These are phyloP conservation scores for Carcina quercana DNA, from an alignment of 2,888 invertebrate genomes.

Conservation along the genomic window DNA sequence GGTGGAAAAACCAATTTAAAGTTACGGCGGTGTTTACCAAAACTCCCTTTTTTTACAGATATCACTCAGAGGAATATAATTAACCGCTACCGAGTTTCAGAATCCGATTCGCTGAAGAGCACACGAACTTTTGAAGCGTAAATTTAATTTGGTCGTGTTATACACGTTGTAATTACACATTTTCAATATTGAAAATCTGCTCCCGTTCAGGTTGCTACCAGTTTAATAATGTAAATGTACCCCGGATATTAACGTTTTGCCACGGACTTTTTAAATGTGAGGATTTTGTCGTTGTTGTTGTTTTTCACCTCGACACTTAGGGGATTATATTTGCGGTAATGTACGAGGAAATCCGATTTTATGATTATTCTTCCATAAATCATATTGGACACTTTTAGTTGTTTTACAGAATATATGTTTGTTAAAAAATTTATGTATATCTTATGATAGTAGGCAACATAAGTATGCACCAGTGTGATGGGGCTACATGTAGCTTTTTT, in stretches of 20 bases:
- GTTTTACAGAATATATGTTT: no score
- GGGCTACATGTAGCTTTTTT: no score
- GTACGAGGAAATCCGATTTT: no score
- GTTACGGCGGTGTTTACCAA: slow-evolving; percentile 44
- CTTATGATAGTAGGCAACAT: no score
- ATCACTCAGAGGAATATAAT: slow-evolving; percentile 44
- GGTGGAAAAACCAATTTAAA: slow-evolving; percentile 46
- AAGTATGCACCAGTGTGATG: no score
- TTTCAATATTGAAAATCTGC: slow-evolving; percentile 1
- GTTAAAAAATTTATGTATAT: no score
- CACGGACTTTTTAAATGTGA: neutral
- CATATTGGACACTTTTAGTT: no score
- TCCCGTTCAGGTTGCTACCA: neutral
- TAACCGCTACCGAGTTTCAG: slow-evolving; percentile 31
- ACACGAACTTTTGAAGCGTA: slow-evolving; percentile 7
- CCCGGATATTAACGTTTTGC: neutral
- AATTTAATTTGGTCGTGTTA: slow-evolving; percentile 5
- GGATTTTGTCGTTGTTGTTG: no score
- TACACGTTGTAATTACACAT: neutral
- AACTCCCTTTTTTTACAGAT: slow-evolving; percentile 40
- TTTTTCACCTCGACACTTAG: no score
- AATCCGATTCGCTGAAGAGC: slow-evolving; percentile 22
- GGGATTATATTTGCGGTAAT: no score
- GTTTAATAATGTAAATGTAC: neutral
- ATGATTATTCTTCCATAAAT: no score